Base-by-base conservation (phyloP, 2,113 vertebrate species). In the Pelmatolapia mariae region DNA sequence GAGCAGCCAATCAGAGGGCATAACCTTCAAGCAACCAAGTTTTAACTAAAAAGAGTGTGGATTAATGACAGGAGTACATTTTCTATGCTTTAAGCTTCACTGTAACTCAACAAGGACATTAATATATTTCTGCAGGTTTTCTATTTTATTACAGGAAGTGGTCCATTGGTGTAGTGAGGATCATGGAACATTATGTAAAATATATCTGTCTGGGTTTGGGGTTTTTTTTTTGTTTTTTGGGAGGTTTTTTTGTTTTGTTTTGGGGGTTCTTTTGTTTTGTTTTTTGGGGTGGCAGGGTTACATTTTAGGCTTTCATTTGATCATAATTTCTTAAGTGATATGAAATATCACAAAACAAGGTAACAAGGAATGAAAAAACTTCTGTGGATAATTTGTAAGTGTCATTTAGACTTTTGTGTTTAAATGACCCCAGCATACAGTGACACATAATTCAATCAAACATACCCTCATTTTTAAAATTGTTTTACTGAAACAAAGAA, bases 191-290 rank as follows among this genome's bases (percentile, higher is more conserved):
- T 26, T 45, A 26, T 73, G 22, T 73, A 45, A 73, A 73, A 73
- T 47, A 43, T 36, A 66, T 66, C 6, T 33, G 9, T 19, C 29
- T 57, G 13, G 56, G 22, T 56, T 26, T 18, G 29, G 8, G 0
- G 1, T 15, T 8, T 4, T 1, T 22, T 16, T 7, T 1, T 7
- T 15, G 10, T 9, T 16, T 8, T 15, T 59, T 5, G 7, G 16
- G 45, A 7, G 45, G 7, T 7, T 16, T 47, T 8, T 50, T 8
- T 18, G 7, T 8, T 18, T 50, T 50, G 6, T 47, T 16, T 47
- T 16, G 45, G 45, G 6, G 3, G 0, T 0, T 15, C 6, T 3
- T 45, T 6, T 22, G 6, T 22, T n/a, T 53, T 53, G 11, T 24
- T 31, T 61, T 31, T 61, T 31, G 57, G 26, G 0, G 8, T 31